Evolutionary conservation across 2,113 vertebrate genomes (phyloP).

Genomic region (Pedionomus torquatus): DNA sequence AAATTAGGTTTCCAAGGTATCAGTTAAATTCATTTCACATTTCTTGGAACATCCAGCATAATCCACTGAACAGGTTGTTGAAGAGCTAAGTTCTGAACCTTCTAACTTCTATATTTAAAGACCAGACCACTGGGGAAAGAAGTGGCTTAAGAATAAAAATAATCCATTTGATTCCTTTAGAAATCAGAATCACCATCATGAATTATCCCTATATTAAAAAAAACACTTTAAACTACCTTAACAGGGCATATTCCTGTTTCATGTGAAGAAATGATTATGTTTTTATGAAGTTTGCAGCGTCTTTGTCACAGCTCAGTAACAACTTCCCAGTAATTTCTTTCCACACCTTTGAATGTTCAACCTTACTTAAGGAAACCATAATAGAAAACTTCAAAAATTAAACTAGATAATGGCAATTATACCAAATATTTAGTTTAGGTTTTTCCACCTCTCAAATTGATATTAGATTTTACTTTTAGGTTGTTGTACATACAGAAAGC

Average conservation of each 20-base stretch:
- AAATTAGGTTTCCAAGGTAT: not conserved
- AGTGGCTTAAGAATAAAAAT: slow-evolving; percentile 54
- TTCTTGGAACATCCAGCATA: not conserved
- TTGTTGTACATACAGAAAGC: not conserved
- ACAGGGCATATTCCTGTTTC: slow-evolving; percentile 42
- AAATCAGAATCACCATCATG: slow-evolving; percentile 34
- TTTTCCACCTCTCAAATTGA: slow-evolving; percentile 35
- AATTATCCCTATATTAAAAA: slow-evolving; percentile 17
- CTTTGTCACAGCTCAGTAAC: slow-evolving; percentile 67
- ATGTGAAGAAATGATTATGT: slow-evolving; percentile 54
- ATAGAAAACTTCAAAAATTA: slow-evolving; percentile 41
- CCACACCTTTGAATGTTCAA: slow-evolving; percentile 44
- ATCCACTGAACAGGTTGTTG: not conserved
- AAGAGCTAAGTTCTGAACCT: not conserved
- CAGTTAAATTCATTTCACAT: not conserved
- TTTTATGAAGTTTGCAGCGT: slow-evolving; percentile 70
- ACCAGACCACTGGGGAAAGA: not conserved
- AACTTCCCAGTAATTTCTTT: slow-evolving; percentile 67
- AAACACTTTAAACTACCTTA: slow-evolving; percentile 38
- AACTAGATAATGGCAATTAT: slow-evolving; percentile 7
- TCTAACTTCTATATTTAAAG: slow-evolving; percentile 29
- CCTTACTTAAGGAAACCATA: slow-evolving; percentile 40
- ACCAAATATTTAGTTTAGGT: slow-evolving; percentile 1
- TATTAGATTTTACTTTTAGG: not conserved
- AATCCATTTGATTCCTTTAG: slow-evolving; percentile 46